Percentiles rank a stretch among this genome's conserved stretches.
These are phyloP conservation scores for Halcyon badia DNA, from an alignment of 2,797 vertebrate species.

Conservation along the genomic window DNA sequence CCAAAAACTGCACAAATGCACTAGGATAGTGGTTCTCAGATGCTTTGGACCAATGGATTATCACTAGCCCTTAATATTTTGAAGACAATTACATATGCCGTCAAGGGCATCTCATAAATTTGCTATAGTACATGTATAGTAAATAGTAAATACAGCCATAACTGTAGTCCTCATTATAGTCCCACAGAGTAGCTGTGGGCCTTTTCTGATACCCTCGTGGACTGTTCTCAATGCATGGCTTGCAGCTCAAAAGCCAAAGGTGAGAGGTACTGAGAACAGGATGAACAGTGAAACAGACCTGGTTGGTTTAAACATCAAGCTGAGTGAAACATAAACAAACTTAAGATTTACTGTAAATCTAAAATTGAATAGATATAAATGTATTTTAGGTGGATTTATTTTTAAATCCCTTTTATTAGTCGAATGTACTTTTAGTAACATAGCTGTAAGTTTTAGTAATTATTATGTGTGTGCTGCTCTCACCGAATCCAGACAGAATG, in stretches of 20 bases:
- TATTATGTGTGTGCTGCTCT: background rate
- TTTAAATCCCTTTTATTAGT: background rate
- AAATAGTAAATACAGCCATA: background rate
- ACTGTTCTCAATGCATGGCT: rapidly evolving
- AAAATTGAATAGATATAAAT: background rate
- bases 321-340: background rate
- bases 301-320: background rate
- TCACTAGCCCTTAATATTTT: background rate
- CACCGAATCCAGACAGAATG: background rate
- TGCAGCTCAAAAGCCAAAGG: background rate
- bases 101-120: background rate
- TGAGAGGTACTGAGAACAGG: background rate
- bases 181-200: background rate
- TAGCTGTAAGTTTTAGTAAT: background rate
- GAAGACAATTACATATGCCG: background rate
- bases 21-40: background rate
- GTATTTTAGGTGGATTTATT: background rate
- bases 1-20: background rate
- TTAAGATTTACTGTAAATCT: background rate
- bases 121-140: background rate
- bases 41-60: background rate
- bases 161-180: background rate
- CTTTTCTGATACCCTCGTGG: background rate
- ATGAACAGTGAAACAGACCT: background rate
- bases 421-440: background rate